These are phyloP conservation scores for Petaurus breviceps DNA, from an alignment of 2,113 vertebrate genomes.

Conservation along the genomic window DNA sequence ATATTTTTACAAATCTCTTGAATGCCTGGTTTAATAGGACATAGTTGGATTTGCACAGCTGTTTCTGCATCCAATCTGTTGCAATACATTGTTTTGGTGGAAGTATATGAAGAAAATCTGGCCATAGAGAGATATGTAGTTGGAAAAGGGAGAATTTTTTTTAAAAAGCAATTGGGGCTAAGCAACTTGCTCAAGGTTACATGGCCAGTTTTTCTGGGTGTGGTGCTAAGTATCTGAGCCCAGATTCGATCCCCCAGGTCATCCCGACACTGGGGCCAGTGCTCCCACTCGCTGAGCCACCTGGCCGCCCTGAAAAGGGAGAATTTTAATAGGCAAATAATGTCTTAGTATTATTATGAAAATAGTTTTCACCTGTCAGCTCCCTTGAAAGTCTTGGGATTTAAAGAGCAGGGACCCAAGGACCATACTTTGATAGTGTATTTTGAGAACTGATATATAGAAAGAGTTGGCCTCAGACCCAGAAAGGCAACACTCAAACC, in stretches of 20 bases:
- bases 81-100: background rate
- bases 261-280: too few relatives aligned
- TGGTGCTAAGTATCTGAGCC: too few relatives aligned
- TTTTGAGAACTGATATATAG: background rate
- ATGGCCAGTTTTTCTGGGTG: too few relatives aligned
- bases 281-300: too few relatives aligned
- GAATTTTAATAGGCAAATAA: background rate
- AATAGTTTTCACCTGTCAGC: background rate
- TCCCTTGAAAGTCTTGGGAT: background rate
- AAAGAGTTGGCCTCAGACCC: background rate
- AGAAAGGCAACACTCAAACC: background rate
- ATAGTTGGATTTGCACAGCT: background rate
- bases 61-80: background rate
- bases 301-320: too few relatives aligned
- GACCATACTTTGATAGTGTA: background rate
- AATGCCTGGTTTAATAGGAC: background rate
- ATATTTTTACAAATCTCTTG: background rate
- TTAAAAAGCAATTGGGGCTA: too few relatives aligned
- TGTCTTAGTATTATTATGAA: background rate
- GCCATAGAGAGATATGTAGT: background rate
- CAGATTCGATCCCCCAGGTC: too few relatives aligned
- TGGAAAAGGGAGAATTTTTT: background rate
- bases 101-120: background rate
- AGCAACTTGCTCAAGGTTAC: too few relatives aligned
- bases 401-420: background rate